phyloP scores from a whole-genome alignment of 2,888 invertebrate genomes.

The Galeopsomyia nigrocyanea region DNA sequence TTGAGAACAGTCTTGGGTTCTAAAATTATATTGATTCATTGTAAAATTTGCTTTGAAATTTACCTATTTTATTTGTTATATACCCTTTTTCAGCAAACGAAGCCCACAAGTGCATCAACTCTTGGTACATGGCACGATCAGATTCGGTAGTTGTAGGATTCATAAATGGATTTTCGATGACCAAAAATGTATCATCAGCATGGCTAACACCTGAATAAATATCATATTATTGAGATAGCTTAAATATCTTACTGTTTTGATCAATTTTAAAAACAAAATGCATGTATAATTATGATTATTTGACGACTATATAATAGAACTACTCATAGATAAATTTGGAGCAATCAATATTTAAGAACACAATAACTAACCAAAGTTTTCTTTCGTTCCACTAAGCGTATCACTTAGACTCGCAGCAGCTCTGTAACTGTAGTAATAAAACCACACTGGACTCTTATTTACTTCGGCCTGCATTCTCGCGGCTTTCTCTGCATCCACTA shows the following conservation, averaged over 20 bases:
- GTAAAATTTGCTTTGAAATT: not conserved
- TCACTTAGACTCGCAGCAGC: conserved; percentile 73
- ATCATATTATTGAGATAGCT: conserved; percentile 10
- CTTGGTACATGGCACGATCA: conserved; percentile 71
- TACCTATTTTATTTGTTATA: conserved; percentile 47
- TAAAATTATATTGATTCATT: conserved; percentile 58
- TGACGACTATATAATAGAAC: not conserved
- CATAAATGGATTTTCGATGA: conserved; percentile 68
- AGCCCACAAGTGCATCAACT: conserved; percentile 72
- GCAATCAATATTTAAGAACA: not conserved
- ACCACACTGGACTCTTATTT: conserved; percentile 74
- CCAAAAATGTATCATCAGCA: conserved; percentile 74
- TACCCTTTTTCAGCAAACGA: conserved; percentile 75
- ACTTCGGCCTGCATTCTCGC: conserved; percentile 73
- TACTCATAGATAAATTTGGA: not conserved
- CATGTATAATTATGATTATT: conserved; percentile 1
- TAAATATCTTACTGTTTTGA: conserved; percentile 42
- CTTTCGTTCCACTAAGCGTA: conserved; percentile 69
- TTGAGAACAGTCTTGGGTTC: conserved; percentile 68
- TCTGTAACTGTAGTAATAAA: conserved; percentile 75
- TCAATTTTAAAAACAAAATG: not conserved
- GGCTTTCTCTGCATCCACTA: conserved; percentile 73
- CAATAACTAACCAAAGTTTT: conserved; percentile 71
- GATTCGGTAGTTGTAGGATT: conserved; percentile 65
- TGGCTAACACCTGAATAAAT: conserved; percentile 73